A percentile compares a stretch with the other conserved stretches of the same genome.
These are phyloP conservation scores for Caprella mutica DNA, from an alignment of 2,888 invertebrate species.

Conservation along the genomic window DNA sequence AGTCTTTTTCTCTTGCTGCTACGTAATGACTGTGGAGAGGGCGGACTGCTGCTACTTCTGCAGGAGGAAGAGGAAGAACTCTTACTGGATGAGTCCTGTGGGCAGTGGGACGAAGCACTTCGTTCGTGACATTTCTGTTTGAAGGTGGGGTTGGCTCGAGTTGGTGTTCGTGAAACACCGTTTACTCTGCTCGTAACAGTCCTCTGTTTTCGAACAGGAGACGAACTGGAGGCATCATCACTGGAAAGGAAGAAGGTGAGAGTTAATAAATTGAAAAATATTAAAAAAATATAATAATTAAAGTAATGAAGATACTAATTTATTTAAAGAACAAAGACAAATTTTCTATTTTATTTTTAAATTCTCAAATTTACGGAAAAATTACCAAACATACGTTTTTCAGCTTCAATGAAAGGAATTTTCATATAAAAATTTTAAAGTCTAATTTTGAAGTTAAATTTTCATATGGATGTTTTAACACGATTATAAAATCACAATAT, in stretches of 20 bases:
- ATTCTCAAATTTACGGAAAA: not conserved
- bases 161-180: no score
- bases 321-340: not conserved
- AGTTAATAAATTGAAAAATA: not conserved
- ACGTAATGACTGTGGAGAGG: constrained; percentile 12
- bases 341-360: not conserved
- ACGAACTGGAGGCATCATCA: no score
- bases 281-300: no score
- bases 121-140: no score
- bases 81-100: not conserved
- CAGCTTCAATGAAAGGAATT: not conserved
- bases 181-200: no score
- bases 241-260: not conserved
- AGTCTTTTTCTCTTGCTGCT: constrained; percentile 32
- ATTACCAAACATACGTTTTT: not conserved
- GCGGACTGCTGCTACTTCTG: not conserved
- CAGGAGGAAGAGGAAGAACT: not conserved
- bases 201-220: no score
- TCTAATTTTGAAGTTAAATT: constrained; percentile 1
- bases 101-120: no score
- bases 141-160: no score
- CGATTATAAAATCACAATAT: not conserved
- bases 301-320: not conserved
- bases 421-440: constrained; percentile 10
- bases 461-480: constrained; percentile 3